Base-by-base conservation (phyloP, 1,140 invertebrate genomes). In the Drosophila kurseongensis region DNA sequence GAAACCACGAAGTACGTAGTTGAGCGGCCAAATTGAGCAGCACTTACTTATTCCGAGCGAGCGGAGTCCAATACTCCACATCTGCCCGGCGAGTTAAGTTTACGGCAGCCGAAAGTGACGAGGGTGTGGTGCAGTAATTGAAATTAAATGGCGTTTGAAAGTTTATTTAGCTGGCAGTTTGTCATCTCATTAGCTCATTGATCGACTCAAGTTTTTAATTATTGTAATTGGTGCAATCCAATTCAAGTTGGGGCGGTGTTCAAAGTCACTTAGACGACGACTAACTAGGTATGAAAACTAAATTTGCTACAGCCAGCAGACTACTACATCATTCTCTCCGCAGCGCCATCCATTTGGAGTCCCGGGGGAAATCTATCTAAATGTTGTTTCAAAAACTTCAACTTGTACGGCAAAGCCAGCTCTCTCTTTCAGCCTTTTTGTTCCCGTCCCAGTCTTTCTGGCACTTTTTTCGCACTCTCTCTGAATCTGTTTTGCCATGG, bases 371-470 rank as follows among this genome's bases (percentile, higher is more conserved):
- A 91, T 91, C 84, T 91, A 91, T 90, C 88, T 90, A 88, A 91
- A 91, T 91, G 88, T 91, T 91, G 82, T 91, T 91, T 90, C 86
- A 90, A 90, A 90, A 90, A 91, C 88, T 91, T 90, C 78, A 76
- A 62, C 80, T 84, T 61, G 69, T 69, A 44, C 51, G 67, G 45
- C 60, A 47, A 18, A 23, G 23, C 5, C 32, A 32, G 29, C 45
- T 58, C 23, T 44, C 29, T 18, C 32, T 45, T n/a, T 58, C 36
- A 32, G 23, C 5, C 38, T 32, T 32, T 40, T 18, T 27, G 8
- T n/a, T n/a, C 41, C 35, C 32, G n/a, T 36, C 47, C 35, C 48
- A n/a, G 42, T 54, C 45, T 27, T 27, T 41, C 14, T 54, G 32
- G 38, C 50, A 80, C 73, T 82, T 83, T 83, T 88, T 89, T 88